Conservation (phyloP, 2,888 invertebrate genomes). For the Caenorhabditis sinica region DNA sequence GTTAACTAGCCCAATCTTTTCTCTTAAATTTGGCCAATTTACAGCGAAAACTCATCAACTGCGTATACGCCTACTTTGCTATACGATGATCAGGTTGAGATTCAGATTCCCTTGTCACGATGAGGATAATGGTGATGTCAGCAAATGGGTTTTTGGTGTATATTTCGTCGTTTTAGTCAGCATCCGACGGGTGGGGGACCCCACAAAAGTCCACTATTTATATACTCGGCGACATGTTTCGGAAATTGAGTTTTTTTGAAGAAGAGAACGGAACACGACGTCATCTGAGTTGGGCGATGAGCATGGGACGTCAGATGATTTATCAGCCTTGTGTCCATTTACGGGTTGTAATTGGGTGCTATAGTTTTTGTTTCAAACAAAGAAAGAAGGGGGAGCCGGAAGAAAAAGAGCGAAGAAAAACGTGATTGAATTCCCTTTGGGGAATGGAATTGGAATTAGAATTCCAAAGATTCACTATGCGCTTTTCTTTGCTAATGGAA, state of each 20-base stretch:
- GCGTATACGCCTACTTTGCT: conserved; percentile 5
- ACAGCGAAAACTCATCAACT: not conserved
- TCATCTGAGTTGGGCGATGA: conserved; percentile 13
- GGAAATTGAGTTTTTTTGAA: conserved; percentile 37
- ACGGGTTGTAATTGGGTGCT: conserved; percentile 4
- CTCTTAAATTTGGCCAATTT: conserved; percentile 33
- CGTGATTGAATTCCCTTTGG: conserved; percentile 45
- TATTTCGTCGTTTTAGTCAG: not conserved
- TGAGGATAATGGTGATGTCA: conserved; percentile 28
- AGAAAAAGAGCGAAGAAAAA: conserved; percentile 7
- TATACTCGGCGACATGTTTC: conserved; percentile 16
- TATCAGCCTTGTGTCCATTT: not conserved
- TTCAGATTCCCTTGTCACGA: not conserved
- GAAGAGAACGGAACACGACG: conserved; percentile 22
- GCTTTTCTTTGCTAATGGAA: not conserved
- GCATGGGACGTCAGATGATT: conserved; percentile 50
- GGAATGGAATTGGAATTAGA: conserved; percentile 26
- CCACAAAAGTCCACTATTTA: conserved; percentile 23
- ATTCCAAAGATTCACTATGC: not conserved
- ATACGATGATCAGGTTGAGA: conserved; percentile 16
- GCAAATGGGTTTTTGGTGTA: conserved; percentile 14
- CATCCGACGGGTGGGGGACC: not conserved
- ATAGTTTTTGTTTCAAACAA: conserved; percentile 33
- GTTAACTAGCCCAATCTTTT: not conserved
- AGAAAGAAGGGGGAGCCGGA: conserved; percentile 14